phyloP scores from a whole-genome alignment of 1,140 invertebrate species.

The Listronotus oregonensis region DNA sequence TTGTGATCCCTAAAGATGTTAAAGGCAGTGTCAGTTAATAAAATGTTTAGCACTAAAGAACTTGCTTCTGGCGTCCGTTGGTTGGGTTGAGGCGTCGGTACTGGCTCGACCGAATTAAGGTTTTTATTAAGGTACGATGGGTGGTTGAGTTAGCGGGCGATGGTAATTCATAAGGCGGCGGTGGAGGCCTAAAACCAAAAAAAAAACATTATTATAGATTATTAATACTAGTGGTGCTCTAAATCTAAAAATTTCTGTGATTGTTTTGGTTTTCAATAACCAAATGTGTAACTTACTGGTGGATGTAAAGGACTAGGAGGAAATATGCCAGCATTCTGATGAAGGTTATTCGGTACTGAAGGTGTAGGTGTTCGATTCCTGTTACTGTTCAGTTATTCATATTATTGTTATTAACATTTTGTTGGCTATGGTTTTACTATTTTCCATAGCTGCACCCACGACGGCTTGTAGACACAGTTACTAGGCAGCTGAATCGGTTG shows the following conservation, averaged over 20 bases:
- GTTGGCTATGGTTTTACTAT: constrained; percentile 51
- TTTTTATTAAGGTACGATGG: constrained; percentile 77
- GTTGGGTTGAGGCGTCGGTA: constrained; percentile 56
- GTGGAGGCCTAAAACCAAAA: constrained; percentile 60
- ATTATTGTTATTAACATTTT: constrained; percentile 39
- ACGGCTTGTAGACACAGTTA: constrained; percentile 84
- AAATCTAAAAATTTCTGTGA: no score
- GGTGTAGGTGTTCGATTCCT: constrained; percentile 41
- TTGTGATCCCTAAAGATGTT: constrained; percentile 97
- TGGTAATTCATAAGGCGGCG: constrained; percentile 73
- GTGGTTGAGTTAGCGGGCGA: constrained; percentile 75
- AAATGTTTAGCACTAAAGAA: constrained; percentile 87
- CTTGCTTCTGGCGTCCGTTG: constrained; percentile 73
- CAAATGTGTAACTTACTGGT: background rate
- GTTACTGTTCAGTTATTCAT: constrained; percentile 41
- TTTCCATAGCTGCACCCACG: constrained; percentile 70
- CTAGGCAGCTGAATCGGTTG: constrained; percentile 74
- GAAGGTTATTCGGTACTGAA: constrained; percentile 40
- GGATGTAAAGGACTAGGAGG: constrained; percentile 59
- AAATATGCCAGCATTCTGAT: constrained; percentile 49
- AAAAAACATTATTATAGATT: constrained; percentile 14
- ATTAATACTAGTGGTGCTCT: background rate
- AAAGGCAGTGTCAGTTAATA: constrained; percentile 71
- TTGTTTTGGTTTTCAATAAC: no score
- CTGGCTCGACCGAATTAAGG: constrained; percentile 73